Evolutionary conservation across 2,888 invertebrate genomes (phyloP).

Genomic region (Brenthis ino): DNA sequence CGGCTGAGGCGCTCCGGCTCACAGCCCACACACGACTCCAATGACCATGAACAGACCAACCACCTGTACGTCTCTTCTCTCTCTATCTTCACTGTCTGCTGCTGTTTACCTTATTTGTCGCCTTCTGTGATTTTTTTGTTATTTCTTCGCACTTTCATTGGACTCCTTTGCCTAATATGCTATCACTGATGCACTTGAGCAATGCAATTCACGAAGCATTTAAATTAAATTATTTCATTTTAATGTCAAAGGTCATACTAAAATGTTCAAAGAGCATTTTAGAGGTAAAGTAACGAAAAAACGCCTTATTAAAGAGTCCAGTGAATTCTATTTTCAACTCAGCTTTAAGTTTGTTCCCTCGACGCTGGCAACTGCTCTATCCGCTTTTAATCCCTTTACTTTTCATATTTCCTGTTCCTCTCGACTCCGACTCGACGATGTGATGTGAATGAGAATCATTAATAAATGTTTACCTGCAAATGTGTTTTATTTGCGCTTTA

Average conservation of each 20-base stretch:
- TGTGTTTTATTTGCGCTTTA: slow-evolving; percentile 77
- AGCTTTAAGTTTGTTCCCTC: slow-evolving; percentile 59
- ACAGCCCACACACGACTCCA: slow-evolving; percentile 76
- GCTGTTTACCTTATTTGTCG: slow-evolving; percentile 42
- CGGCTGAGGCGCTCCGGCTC: slow-evolving; percentile 83
- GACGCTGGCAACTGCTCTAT: slow-evolving; percentile 50
- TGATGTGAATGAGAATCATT: slow-evolving; percentile 55
- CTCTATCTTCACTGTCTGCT: slow-evolving; percentile 55
- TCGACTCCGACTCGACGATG: slow-evolving; percentile 52
- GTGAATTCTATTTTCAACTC: slow-evolving; percentile 54
- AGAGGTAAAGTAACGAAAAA: background rate
- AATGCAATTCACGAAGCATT: slow-evolving; percentile 8
- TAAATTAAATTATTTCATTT: slow-evolving; percentile 1
- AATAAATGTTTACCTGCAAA: slow-evolving; percentile 74
- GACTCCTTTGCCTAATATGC: slow-evolving; percentile 4
- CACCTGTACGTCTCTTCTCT: slow-evolving; percentile 79
- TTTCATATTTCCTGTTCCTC: slow-evolving; percentile 59
- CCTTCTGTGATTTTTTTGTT: slow-evolving; percentile 32
- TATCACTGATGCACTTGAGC: background rate
- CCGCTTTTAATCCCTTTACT: slow-evolving; percentile 54
- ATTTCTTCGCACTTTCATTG: slow-evolving; percentile 31
- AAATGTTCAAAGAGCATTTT: background rate
- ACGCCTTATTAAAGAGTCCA: slow-evolving; percentile 41
- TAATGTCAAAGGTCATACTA: slow-evolving; percentile 28
- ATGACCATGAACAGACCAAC: slow-evolving; percentile 80